Conservation (phyloP, 2,113 vertebrate genomes). For the Tragelaphus scriptus region DNA sequence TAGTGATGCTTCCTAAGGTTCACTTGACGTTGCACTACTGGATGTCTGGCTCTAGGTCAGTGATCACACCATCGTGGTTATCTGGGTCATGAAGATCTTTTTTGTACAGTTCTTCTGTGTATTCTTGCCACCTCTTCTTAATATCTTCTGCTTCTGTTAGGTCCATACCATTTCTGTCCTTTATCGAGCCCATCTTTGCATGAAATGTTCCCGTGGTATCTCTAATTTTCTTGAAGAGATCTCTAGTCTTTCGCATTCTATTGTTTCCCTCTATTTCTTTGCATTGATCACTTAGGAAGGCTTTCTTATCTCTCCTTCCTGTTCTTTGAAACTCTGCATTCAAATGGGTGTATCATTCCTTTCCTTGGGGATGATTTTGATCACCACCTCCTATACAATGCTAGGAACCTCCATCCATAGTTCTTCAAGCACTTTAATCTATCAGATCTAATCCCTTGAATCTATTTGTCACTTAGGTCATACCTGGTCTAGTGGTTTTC, state of each 20-base stretch:
- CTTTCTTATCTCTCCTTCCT: not conserved
- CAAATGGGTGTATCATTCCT: not conserved
- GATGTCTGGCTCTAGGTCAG: not conserved
- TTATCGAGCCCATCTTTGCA: not conserved
- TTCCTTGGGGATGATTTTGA: not conserved
- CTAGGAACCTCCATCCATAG: not conserved
- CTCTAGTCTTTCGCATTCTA: not conserved
- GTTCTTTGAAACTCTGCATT: not conserved
- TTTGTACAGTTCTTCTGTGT: not conserved
- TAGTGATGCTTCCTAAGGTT: not conserved
- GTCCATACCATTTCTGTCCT: not conserved
- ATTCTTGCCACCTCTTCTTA: not conserved
- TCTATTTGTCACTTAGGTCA: not conserved
- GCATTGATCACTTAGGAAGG: not conserved
- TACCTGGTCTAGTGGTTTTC: not conserved
- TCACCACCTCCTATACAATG: not conserved
- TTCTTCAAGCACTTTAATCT: not conserved
- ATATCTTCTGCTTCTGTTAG: not conserved
- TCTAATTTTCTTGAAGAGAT: not conserved
- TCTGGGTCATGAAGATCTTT: not conserved
- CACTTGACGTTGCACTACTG: not conserved
- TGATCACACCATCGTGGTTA: not conserved
- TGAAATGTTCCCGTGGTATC: not conserved
- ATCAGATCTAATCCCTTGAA: not conserved
- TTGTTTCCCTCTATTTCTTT: not conserved